Percentiles rank a stretch among this genome's conserved stretches.
phyloP scores from a whole-genome alignment of 1,140 invertebrate genomes.

The Zaprionus africanus region DNA sequence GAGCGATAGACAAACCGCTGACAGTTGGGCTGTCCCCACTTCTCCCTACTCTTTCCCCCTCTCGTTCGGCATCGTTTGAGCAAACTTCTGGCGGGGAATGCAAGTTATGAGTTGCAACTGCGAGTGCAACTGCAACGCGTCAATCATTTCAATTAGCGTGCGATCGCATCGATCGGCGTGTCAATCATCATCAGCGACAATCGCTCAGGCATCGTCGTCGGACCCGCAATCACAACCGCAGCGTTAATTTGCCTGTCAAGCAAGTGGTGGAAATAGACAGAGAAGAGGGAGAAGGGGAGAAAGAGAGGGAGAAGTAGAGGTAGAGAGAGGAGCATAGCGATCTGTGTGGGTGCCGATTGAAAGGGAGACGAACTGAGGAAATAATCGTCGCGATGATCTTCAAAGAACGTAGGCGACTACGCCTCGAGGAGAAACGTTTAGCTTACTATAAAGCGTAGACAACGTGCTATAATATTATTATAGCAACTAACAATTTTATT shows the following conservation, averaged over 20 bases:
- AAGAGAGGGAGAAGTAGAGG: background rate
- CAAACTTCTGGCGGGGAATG: constrained; percentile 35
- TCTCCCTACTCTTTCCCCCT: no score
- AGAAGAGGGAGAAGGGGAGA: background rate
- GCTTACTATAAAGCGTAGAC: background rate
- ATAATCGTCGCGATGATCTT: background rate
- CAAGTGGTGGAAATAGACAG: background rate
- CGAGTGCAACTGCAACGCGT: constrained; percentile 43
- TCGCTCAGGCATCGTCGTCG: constrained; percentile 27
- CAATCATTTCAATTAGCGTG: constrained; percentile 81
- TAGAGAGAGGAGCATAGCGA: background rate
- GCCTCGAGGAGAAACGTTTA: background rate
- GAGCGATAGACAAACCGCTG: constrained; percentile 74
- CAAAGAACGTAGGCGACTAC: constrained; percentile 16
- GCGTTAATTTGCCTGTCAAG: constrained; percentile 75
- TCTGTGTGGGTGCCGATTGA: constrained; percentile 16
- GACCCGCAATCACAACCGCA: constrained; percentile 54
- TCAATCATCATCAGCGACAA: constrained; percentile 71
- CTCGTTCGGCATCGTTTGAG: constrained; percentile 62
- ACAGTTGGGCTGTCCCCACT: constrained; percentile 25
- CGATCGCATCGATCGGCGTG: constrained; percentile 74
- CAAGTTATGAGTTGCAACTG: constrained; percentile 28
- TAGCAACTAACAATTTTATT: constrained; percentile 3
- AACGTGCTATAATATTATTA: background rate
- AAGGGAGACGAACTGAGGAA: background rate